Base-by-base conservation (phyloP, 2,888 invertebrate genomes). In the Margaritifera margaritifera region DNA sequence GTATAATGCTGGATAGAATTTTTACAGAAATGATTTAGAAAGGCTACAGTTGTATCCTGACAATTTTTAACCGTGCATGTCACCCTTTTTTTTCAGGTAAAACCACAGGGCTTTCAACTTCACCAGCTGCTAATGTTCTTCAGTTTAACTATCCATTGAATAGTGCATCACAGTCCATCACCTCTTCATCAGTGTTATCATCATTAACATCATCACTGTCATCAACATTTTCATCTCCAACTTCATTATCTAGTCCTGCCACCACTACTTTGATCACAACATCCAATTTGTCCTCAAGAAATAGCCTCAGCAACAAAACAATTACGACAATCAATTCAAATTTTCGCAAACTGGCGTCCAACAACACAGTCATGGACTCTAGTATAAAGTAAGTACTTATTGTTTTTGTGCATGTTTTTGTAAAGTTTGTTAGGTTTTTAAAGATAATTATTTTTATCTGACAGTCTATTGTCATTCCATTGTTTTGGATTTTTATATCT, bases 121-220 rank as follows among this genome's bases (percentile, higher is more conserved):
- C 86, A 55, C 87, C 87, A 59, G 86, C 88, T 64, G 88, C 86
- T 64, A 86, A 83, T 68, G 83, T 89, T 20, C 80, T 88, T 20
- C 87, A 87, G 78, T 81, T 89, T 57, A 88, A 89, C 78, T 87
- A 84, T 77, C 88, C 88, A 54, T 71, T 87, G 57, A 80, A 79
- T 62, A 68, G 66, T 56, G 64, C 25, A 6, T n/a, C 19, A 59
- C 66, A 71, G 55, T 59, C 68, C 15, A 64, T 69, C 25, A 57
- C 69, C 31, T 42, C 69, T 52, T 65, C 77, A 55, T 58, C 72
- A 27, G 31, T 72, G 54, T 50, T 63, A 51, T 24, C 64, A 52
- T 42, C 42, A 0, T 42, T 56, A 6, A 56, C 64, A 18, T 56
- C 64, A 56, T 64, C 64, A 74, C 73, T 20, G 70, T 72, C 66